Conservation (phyloP, 2,113 vertebrate species). For the Paedocypris sp. region DNA sequence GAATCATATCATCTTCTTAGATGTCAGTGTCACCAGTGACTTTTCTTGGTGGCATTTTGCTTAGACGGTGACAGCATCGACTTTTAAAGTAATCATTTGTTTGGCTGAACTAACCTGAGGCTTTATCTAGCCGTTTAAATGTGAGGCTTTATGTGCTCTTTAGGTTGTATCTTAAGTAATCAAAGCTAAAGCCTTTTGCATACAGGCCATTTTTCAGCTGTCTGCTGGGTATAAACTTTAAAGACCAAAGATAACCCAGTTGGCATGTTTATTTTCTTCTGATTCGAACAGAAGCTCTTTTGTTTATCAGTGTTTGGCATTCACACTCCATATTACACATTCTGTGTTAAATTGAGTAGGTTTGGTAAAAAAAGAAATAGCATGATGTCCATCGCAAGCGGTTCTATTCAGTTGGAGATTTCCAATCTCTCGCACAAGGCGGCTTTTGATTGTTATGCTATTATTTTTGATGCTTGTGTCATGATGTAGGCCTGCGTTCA, state of each 20-base stretch:
- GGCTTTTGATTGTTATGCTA: background rate
- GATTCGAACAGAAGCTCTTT: background rate
- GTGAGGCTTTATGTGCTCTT: background rate
- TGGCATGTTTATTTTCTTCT: too few species aligned
- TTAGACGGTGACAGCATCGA: slow-evolving; percentile 9
- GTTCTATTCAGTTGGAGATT: too few species aligned
- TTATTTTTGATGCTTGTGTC: background rate
- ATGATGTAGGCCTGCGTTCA: background rate
- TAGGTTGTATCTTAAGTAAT: slow-evolving; percentile 2
- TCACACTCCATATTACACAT: too few species aligned
- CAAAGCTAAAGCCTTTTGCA: background rate
- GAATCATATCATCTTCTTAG: background rate
- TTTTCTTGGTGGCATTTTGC: slow-evolving; percentile 12
- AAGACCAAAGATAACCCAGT: slow-evolving; percentile 14
- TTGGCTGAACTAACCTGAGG: background rate
- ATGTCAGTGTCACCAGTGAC: background rate
- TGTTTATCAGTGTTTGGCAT: background rate
- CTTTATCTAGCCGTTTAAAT: slow-evolving; percentile 3
- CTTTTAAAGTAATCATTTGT: slow-evolving; percentile 16
- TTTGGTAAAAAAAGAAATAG: too few species aligned
- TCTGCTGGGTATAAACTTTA: background rate
- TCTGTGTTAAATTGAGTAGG: too few species aligned
- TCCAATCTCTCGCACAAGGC: too few species aligned
- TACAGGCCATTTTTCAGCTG: background rate
- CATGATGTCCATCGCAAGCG: too few species aligned